A percentile compares a stretch with the other conserved stretches of the same genome.
Evolutionary conservation across 2,113 vertebrate genomes (phyloP).

Genomic region (Alligator mississippiensis): DNA sequence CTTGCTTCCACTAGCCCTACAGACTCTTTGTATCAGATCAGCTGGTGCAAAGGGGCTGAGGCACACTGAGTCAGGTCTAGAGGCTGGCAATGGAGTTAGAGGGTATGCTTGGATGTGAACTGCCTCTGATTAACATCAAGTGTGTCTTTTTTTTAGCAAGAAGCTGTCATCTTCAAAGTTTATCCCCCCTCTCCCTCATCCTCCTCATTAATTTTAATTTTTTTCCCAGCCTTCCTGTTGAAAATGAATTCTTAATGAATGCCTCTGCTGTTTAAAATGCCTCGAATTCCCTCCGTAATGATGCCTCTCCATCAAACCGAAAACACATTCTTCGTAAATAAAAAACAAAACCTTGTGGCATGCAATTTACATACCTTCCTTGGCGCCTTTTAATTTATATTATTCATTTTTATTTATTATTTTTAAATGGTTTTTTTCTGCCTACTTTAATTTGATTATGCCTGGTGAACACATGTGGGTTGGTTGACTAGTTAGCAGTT

Average conservation of each 20-base stretch:
- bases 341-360: slow-evolving; percentile 62
- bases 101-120: slow-evolving; percentile 26
- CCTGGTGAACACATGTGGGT: slow-evolving; percentile 48
- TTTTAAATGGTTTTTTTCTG: slow-evolving; percentile 47
- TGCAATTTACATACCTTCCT: slow-evolving; percentile 72
- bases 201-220: slow-evolving; percentile 76
- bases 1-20: neutral
- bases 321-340: slow-evolving; percentile 68
- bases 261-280: slow-evolving; percentile 69
- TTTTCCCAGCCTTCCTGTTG: slow-evolving; percentile 67
- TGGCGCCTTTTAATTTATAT: slow-evolving; percentile 71
- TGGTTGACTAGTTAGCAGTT: slow-evolving; percentile 10
- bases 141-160: slow-evolving; percentile 55
- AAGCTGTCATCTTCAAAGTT: slow-evolving; percentile 67
- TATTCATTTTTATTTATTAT: slow-evolving; percentile 57
- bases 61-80: slow-evolving; percentile 32
- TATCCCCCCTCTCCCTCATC: slow-evolving; percentile 14
- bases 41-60: neutral
- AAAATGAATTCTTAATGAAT: slow-evolving; percentile 76
- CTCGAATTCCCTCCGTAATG: slow-evolving; percentile 69
- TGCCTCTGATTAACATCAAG: slow-evolving; percentile 62
- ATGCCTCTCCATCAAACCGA: slow-evolving; percentile 74
- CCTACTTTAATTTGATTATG: slow-evolving; percentile 81
- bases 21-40: neutral
- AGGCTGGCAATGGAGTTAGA: slow-evolving; percentile 9